Evolutionary conservation across 2,113 vertebrate species (phyloP), one percentile per base, ranked within the genome.

Genomic region (Peucedramus taeniatus): DNA sequence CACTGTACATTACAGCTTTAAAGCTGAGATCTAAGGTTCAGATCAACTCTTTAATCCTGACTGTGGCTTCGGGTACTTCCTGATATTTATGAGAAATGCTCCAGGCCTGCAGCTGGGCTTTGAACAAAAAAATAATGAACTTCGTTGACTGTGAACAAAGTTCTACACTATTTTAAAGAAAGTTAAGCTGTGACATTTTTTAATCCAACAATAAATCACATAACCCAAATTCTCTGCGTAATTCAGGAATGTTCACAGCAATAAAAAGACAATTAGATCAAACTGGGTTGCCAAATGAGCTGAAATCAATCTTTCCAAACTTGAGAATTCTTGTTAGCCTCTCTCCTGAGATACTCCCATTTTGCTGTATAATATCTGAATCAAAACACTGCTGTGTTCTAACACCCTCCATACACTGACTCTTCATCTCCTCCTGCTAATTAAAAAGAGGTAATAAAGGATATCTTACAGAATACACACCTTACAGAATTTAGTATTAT

Each of bases 21-120:
- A 96, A 98, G 97, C 96, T 33, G 88, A 97, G 97, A 97, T 97
- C 97, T 97, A 61, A 98, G 97, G 94, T 89, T 97, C 76, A 66
- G 93, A 96, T 96, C 96, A 78, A 83, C 83, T 72, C 97, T 98
- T 98, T 97, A 97, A 97, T 97, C 96, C 97, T 92, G 94, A 88
- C 95, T 96, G 95, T 96, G 95, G 97, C 97, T 98, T 90, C 40
- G 61, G 95, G 97, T 91, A 94, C 97, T 98, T 97, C 97, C 98
- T 97, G 97, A 94, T 97, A 96, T 97, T 97, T 94, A 96, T 89
- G 96, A 97, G 96, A 76, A 91, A 71, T 90, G 97, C 97, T 95
- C 89, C 91, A 86, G 94, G 97, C 97, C 96, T 93, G 93, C 97
- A 97, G 96, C 98, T 97, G 97, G 96, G 94, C 95, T 96, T 96